Evolutionary conservation across 2,113 vertebrate species (phyloP).

Genomic region (Rattus rattus): DNA sequence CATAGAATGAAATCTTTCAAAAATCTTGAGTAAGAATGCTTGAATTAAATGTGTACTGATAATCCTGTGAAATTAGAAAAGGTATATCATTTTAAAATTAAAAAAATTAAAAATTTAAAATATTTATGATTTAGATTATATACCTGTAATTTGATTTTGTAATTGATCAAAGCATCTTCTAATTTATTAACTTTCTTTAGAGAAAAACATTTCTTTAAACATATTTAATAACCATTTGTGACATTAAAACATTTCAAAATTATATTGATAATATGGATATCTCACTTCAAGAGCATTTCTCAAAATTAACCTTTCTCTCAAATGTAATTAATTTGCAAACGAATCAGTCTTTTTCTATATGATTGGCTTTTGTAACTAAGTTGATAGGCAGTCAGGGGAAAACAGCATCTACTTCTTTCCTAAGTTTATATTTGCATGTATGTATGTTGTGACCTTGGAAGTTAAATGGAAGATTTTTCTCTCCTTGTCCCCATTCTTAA

Average conservation of each 20-base stretch:
- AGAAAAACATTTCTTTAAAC: slow-evolving; percentile 29
- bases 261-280: neutral
- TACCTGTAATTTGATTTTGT: neutral
- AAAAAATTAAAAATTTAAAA: neutral
- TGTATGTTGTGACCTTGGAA: neutral
- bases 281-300: neutral
- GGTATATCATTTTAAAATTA: neutral
- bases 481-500: slow-evolving; percentile 25
- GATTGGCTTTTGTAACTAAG: slow-evolving; percentile 33
- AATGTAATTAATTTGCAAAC: slow-evolving; percentile 49
- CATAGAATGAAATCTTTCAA: neutral
- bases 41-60: neutral
- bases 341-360: neutral
- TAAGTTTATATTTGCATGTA: neutral
- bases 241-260: neutral
- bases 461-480: neutral
- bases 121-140: neutral
- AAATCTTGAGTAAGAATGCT: neutral
- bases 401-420: neutral
- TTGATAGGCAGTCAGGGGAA: slow-evolving; percentile 1
- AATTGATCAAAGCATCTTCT: neutral
- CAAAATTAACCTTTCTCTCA: neutral
- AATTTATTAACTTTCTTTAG: neutral
- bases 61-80: slow-evolving; percentile 16
- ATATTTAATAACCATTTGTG: slow-evolving; percentile 27